Evolutionary conservation across 2,888 invertebrate genomes (phyloP).

Genomic region (Lissonota sp.): DNA sequence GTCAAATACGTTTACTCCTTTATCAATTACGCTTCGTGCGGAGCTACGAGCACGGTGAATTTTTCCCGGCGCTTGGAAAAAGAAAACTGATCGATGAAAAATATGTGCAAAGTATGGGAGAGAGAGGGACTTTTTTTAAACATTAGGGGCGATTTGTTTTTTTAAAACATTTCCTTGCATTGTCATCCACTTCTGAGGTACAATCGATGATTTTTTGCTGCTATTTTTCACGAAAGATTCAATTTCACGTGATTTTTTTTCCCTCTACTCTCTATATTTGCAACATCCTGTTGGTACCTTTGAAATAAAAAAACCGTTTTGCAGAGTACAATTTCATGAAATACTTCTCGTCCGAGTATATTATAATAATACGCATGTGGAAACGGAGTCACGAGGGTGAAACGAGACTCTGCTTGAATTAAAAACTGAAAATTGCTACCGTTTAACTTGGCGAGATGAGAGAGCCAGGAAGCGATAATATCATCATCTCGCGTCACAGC

Average conservation of each 20-base stretch:
- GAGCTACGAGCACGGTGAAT: conserved; percentile 19
- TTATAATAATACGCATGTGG: conserved; percentile 21
- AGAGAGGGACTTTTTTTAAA: no score
- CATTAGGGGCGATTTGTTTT: no score
- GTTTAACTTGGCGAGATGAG: conserved; percentile 36
- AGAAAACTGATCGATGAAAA: conserved; percentile 56
- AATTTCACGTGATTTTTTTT: no score
- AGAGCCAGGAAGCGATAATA: conserved; percentile 45
- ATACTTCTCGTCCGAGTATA: conserved; percentile 5
- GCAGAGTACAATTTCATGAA: not conserved
- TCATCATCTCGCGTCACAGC: conserved; percentile 50
- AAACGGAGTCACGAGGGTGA: conserved; percentile 11
- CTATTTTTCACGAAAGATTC: conserved; percentile 1
- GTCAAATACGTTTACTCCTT: conserved; percentile 75
- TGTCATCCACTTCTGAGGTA: no score
- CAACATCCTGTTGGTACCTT: no score
- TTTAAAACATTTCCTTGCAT: no score
- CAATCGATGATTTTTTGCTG: no score
- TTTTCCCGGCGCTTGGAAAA: conserved; percentile 54
- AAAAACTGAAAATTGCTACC: conserved; percentile 47
- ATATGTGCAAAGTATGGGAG: conserved; percentile 12
- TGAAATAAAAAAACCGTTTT: not conserved
- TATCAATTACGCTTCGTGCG: conserved; percentile 72
- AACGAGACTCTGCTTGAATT: conserved; percentile 30
- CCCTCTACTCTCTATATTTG: no score